A percentile compares a stretch with the other conserved stretches of the same genome.
These are phyloP conservation scores for Corythaixoides concolor DNA, from an alignment of 2,113 vertebrate genomes.

Conservation along the genomic window DNA sequence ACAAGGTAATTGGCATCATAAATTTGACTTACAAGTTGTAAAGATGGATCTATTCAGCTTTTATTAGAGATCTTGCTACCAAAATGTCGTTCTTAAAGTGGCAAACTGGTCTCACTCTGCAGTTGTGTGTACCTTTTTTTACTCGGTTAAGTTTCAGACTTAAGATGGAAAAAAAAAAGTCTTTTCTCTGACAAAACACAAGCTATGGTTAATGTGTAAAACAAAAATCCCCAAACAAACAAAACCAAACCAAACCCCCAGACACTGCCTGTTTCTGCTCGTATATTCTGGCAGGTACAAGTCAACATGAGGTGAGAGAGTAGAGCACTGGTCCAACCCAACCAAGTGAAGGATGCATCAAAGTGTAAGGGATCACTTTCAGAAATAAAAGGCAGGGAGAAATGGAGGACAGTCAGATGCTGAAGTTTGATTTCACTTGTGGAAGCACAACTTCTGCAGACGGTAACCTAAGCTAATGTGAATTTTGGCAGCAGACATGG, in stretches of 20 bases:
- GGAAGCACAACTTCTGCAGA: background rate
- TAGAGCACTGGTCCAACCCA: background rate
- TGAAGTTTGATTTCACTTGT: slow-evolving; percentile 16
- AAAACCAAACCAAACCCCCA: background rate
- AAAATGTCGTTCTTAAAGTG: background rate
- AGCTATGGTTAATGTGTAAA: too few species aligned
- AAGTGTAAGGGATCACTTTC: background rate
- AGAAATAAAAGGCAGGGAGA: background rate
- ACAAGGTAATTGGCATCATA: background rate
- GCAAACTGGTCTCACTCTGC: background rate
- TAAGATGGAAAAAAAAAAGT: background rate
- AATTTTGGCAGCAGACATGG: slow-evolving; percentile 19
- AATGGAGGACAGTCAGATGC: background rate
- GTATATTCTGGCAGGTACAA: rapidly evolving
- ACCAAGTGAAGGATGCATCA: background rate
- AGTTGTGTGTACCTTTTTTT: background rate
- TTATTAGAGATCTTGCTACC: background rate
- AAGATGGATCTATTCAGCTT: background rate
- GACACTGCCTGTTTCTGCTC: background rate
- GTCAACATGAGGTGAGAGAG: background rate
- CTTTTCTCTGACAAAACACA: too few species aligned
- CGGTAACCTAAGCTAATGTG: slow-evolving; percentile 3
- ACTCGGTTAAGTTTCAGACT: background rate
- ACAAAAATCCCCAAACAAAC: background rate
- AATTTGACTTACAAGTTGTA: background rate